phyloP scores from a whole-genome alignment of 2,797 vertebrate species.

The Clarias fuscus region DNA sequence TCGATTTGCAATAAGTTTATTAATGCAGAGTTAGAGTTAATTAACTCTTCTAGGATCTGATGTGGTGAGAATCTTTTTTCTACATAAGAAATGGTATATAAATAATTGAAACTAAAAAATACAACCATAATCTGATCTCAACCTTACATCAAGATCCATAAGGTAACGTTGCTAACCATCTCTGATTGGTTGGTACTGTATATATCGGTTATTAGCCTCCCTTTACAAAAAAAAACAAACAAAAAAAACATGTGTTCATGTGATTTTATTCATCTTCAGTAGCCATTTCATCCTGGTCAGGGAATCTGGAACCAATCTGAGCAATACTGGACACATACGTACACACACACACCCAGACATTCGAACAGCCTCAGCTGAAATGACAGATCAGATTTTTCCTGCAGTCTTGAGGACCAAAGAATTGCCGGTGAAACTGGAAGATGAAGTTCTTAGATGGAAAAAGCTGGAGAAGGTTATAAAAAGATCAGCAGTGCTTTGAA shows the following conservation, averaged over 20 bases:
- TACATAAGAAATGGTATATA: not conserved
- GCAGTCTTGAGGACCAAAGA: not conserved
- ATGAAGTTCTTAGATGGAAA: not conserved
- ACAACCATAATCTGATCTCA: not conserved
- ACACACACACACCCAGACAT: too few relatives aligned
- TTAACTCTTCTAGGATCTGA: not conserved
- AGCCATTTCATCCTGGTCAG: slow-evolving; percentile 4
- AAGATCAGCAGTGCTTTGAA: slow-evolving; percentile 5
- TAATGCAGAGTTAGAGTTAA: not conserved
- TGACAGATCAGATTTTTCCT: not conserved
- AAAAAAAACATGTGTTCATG: not conserved
- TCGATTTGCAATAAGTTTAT: not conserved
- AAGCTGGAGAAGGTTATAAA: slow-evolving; percentile 7
- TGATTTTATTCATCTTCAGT: slow-evolving; percentile 9
- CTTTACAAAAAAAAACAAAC: not conserved
- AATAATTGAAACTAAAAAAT: not conserved
- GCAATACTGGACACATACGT: not conserved
- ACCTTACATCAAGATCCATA: not conserved
- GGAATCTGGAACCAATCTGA: not conserved
- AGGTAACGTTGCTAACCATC: not conserved
- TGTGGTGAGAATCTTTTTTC: not conserved
- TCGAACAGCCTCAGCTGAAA: not conserved
- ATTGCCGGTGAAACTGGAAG: not conserved
- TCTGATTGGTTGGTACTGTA: not conserved
- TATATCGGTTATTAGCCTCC: not conserved